Conservation (phyloP, 2,888 invertebrate genomes). For the Petrophora chlorosata region DNA sequence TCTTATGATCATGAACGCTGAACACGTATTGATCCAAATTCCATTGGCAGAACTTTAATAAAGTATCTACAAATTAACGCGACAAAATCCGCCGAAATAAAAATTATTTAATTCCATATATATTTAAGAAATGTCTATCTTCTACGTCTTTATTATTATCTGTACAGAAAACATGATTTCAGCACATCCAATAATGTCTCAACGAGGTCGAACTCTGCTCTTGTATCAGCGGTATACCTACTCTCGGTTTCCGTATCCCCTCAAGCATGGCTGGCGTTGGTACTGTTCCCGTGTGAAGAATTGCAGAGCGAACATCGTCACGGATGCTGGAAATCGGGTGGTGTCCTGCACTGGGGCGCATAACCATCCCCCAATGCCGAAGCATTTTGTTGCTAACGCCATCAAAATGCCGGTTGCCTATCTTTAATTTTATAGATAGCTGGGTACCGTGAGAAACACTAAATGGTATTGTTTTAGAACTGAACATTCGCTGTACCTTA, state of each 20-base stretch:
- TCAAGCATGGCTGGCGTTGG: slow-evolving; percentile 65
- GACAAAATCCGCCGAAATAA: too few species aligned
- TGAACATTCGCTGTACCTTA: too few species aligned
- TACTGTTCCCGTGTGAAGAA: slow-evolving; percentile 66
- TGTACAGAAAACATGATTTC: slow-evolving; percentile 6
- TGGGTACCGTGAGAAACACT: too few species aligned
- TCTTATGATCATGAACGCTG: too few species aligned
- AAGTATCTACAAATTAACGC: too few species aligned
- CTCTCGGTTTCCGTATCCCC: slow-evolving; percentile 57
- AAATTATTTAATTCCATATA: too few species aligned
- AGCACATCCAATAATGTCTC: slow-evolving; percentile 14
- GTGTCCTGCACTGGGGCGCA: slow-evolving; percentile 48
- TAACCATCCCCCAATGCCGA: slow-evolving; percentile 39
- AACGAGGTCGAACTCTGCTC: slow-evolving; percentile 57
- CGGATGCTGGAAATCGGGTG: slow-evolving; percentile 50
- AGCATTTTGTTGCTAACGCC: neutral
- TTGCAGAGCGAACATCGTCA: slow-evolving; percentile 62
- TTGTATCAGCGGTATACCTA: slow-evolving; percentile 63
- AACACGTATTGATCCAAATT: too few species aligned
- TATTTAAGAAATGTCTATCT: too few species aligned
- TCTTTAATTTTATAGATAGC: too few species aligned
- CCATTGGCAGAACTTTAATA: too few species aligned
- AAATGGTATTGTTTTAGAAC: too few species aligned
- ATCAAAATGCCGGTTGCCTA: too few species aligned
- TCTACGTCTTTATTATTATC: neutral